These are phyloP conservation scores for Gorsachius magnificus DNA, from an alignment of 2,797 vertebrate species.

Conservation along the genomic window DNA sequence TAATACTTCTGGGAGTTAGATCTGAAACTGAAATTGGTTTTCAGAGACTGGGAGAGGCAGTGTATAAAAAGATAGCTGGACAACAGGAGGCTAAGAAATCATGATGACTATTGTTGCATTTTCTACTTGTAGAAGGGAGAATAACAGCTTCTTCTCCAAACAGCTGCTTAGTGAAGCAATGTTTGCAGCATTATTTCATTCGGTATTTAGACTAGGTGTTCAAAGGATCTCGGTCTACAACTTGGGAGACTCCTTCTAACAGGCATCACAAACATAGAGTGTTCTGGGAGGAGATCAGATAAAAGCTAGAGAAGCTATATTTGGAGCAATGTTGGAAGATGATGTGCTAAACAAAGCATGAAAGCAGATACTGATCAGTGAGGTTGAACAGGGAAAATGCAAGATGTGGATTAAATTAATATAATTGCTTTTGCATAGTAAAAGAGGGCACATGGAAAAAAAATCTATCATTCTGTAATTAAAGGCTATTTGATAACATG, in stretches of 20 bases:
- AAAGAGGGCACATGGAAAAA: background rate
- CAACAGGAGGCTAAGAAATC: background rate
- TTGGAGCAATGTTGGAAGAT: background rate
- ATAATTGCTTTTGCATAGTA: background rate
- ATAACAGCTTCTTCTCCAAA: background rate
- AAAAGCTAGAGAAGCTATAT: background rate
- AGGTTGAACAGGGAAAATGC: background rate
- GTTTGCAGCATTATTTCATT: background rate
- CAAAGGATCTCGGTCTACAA: background rate
- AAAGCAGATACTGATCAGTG: background rate
- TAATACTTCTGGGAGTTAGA: background rate
- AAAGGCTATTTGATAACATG: background rate
- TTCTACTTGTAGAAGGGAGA: background rate
- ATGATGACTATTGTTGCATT: background rate
- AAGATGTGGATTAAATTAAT: background rate
- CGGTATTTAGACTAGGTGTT: background rate
- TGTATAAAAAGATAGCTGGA: background rate
- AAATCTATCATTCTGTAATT: background rate
- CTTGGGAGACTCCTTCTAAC: background rate
- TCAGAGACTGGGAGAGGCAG: background rate
- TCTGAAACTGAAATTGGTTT: background rate
- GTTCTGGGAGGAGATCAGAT: background rate
- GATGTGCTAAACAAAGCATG: background rate
- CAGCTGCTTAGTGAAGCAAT: background rate
- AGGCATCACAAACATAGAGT: background rate